Evolutionary conservation across 2,888 invertebrate species (phyloP).

Genomic region (Chymomyza procnemis): DNA sequence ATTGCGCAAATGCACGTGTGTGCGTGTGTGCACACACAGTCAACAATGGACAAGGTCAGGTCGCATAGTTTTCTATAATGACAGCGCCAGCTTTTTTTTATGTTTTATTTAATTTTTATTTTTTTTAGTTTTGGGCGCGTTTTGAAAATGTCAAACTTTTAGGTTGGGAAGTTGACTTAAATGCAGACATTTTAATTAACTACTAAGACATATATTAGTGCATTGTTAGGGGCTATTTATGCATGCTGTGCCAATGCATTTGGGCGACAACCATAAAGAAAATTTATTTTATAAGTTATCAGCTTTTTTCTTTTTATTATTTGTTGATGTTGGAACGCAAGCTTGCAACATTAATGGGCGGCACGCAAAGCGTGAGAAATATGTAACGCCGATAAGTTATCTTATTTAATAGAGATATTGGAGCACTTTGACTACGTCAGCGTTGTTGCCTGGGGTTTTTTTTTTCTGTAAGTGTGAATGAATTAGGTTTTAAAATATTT

Average conservation of each 20-base stretch:
- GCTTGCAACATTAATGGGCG: neutral
- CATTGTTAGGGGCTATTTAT: slow-evolving; percentile 13
- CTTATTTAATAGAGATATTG: neutral
- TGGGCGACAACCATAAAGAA: neutral
- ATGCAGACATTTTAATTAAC: slow-evolving; percentile 55
- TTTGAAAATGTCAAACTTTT: slow-evolving; percentile 33
- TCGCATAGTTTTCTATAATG: slow-evolving; percentile 64
- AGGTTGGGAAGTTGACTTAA: slow-evolving; percentile 2
- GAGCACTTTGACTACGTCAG: neutral
- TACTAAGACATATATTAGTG: slow-evolving; percentile 41
- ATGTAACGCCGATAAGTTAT: neutral
- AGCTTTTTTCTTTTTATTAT: neutral
- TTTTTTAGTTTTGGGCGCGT: slow-evolving; percentile 42
- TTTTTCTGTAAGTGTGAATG: neutral
- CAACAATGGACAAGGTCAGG: slow-evolving; percentile 70
- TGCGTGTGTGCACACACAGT: slow-evolving; percentile 37
- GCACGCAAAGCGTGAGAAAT: neutral
- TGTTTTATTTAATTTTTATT: slow-evolving; percentile 14
- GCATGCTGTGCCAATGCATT: slow-evolving; percentile 1
- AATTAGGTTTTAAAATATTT: neutral
- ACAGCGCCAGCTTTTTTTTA: slow-evolving; percentile 44
- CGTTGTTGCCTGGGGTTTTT: neutral
- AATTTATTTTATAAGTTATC: neutral
- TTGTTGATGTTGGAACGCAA: neutral
- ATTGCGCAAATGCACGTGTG: slow-evolving; percentile 19